Percentiles rank a stretch among this genome's conserved stretches.
Conservation (phyloP, 2,113 vertebrate species). For the Dolichotis patagonum region DNA sequence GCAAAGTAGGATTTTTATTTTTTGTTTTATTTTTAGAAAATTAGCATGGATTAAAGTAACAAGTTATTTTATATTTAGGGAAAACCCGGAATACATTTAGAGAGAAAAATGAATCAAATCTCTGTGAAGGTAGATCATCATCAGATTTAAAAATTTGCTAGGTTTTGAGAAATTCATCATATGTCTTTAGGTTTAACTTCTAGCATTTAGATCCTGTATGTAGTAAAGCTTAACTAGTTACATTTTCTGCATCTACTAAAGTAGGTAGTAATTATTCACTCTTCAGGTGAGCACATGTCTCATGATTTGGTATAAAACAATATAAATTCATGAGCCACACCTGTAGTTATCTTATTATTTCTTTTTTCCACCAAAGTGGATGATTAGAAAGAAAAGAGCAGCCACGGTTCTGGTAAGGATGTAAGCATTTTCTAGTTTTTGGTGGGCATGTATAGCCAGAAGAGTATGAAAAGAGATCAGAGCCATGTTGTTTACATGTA, state of each 20-base stretch:
- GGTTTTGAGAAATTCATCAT: constrained; percentile 40
- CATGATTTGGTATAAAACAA: neutral
- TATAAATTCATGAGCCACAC: neutral
- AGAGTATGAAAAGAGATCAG: neutral
- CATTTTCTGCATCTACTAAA: constrained; percentile 41
- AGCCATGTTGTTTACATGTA: neutral
- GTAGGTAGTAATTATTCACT: neutral
- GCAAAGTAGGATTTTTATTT: neutral
- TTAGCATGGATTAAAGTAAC: neutral
- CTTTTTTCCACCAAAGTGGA: constrained; percentile 22
- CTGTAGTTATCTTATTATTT: neutral
- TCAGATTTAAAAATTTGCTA: neutral
- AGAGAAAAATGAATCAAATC: neutral
- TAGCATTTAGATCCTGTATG: neutral
- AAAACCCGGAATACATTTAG: neutral
- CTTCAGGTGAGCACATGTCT: neutral
- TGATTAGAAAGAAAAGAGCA: neutral
- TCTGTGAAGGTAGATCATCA: neutral
- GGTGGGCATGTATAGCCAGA: neutral
- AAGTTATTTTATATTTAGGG: neutral
- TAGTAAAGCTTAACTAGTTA: neutral
- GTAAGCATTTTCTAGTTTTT: constrained; percentile 26
- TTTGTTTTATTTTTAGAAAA: constrained; percentile 18
- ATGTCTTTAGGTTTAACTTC: neutral
- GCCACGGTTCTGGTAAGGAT: neutral